Percentiles rank a stretch among this genome's conserved stretches.
Conservation (phyloP, 2,888 invertebrate genomes). For the Aporophyla nigra region DNA sequence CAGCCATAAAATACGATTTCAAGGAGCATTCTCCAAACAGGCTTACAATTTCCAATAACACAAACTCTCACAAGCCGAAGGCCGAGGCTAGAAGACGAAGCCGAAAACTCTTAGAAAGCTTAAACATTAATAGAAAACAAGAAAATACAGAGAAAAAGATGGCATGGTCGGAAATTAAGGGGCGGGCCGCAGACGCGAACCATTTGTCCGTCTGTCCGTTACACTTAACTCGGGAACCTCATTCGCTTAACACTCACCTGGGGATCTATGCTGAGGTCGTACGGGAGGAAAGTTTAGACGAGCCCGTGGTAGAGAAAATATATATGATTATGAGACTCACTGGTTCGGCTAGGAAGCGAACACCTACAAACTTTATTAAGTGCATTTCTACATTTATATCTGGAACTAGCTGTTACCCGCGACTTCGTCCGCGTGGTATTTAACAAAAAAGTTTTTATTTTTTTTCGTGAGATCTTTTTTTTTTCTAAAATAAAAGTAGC, state of each 20-base stretch:
- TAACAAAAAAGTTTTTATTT: too few relatives aligned
- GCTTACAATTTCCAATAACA: constrained; percentile 51
- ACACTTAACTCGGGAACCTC: constrained; percentile 76
- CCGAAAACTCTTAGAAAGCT: constrained; percentile 52
- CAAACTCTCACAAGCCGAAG: constrained; percentile 13
- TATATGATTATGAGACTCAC: neutral
- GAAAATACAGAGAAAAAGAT: constrained; percentile 55
- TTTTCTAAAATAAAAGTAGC: too few relatives aligned
- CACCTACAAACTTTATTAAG: neutral
- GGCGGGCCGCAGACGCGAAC: constrained; percentile 66
- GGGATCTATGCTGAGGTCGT: constrained; percentile 68
- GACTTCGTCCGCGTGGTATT: too few relatives aligned
- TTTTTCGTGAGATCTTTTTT: too few relatives aligned
- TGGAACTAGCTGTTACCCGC: too few relatives aligned
- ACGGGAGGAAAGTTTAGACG: constrained; percentile 50
- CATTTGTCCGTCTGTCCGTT: constrained; percentile 79
- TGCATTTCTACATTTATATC: too few relatives aligned
- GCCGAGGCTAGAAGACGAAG: constrained; percentile 22
- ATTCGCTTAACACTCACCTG: constrained; percentile 82
- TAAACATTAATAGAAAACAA: constrained; percentile 66
- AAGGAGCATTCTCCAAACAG: constrained; percentile 21
- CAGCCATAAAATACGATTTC: constrained; percentile 34
- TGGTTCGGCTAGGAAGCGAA: neutral
- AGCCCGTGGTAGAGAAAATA: neutral
- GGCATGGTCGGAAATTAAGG: constrained; percentile 66